Evolutionary conservation across 1,140 invertebrate genomes (phyloP), one percentile per base, ranked within the genome.

Genomic region (Drosophila watanabei): DNA sequence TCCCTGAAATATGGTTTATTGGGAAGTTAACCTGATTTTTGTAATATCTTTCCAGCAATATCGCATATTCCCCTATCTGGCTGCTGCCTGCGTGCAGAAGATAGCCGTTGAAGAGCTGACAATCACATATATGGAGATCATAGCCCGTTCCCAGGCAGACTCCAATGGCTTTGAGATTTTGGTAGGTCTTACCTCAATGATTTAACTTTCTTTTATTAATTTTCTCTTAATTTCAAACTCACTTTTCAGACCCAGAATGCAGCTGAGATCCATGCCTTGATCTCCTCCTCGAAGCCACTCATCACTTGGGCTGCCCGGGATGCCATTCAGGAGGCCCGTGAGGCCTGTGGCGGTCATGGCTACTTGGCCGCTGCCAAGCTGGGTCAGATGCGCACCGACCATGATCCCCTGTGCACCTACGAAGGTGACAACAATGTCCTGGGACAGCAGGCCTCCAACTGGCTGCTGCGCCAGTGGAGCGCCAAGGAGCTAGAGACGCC

Each of bases 381-480:
- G 48, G 97, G 97, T n/a, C 95, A 97, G 69, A 93, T 99, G 51
- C 95, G 97, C 62, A 96, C 96, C 93, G 97, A 98, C 93, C 96
- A 98, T 93, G 98, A 99, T 94, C 97, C 98, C 0, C 98, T 97
- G 79, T 97, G 96, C 77, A 99, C 98, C 1, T 99, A 99, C 86
- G 98, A 99, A 94, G 98, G 98, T 7, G 98, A 99, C 93, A 99
- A 98, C 94, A 98, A 98, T 93, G 98, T 99, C 45, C 94, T 99
- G 8, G 95, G 98, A 11, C 98, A 99, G 92, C 98, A 99, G 94
- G 96, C 98, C 0, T 97, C 97, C 92, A 99, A 99, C 93, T 98
- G 97, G 96, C 94, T 98, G 46, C 86, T 98, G 35, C 94, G 94
- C 39, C 95, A 97, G 82, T 96, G 95, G 94, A 75, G 46, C 30